Conservation (phyloP, 2,888 invertebrate genomes). For the Dexiosoma caninum region DNA sequence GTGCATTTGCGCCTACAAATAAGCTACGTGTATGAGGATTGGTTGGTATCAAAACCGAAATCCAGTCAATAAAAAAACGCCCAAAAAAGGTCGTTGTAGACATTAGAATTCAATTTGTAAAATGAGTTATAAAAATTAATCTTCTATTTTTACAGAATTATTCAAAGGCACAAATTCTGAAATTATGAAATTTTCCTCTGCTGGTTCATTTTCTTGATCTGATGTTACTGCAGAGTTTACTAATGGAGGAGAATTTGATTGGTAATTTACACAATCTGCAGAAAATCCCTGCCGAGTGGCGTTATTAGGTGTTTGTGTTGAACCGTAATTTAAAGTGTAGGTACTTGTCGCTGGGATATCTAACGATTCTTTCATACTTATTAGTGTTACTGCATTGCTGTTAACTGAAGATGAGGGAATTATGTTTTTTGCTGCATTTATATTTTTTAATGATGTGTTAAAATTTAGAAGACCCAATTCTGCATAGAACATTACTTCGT, state of each 20-base stretch:
- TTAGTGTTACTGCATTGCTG: neutral
- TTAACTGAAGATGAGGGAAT: neutral
- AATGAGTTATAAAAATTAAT: neutral
- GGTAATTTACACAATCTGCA: neutral
- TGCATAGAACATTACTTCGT: slow-evolving; percentile 39
- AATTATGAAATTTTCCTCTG: neutral
- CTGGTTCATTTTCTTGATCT: neutral
- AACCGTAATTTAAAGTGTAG: no score
- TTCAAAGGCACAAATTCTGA: neutral
- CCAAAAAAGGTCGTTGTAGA: no score
- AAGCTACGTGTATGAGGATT: no score
- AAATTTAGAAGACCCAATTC: slow-evolving; percentile 35
- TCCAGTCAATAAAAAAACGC: no score
- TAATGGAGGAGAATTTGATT: neutral
- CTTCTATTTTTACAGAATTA: neutral
- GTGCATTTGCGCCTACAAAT: no score
- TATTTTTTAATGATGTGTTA: slow-evolving; percentile 15
- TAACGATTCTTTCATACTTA: neutral
- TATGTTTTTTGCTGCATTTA: neutral
- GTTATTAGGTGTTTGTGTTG: no score
- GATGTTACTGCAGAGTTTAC: neutral
- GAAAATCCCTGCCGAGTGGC: neutral
- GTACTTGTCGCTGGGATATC: no score
- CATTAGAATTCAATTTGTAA: no score
- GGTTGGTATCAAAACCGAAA: no score